phyloP scores from a whole-genome alignment of 2,888 invertebrate genomes.

The Nasonovia ribisnigri region DNA sequence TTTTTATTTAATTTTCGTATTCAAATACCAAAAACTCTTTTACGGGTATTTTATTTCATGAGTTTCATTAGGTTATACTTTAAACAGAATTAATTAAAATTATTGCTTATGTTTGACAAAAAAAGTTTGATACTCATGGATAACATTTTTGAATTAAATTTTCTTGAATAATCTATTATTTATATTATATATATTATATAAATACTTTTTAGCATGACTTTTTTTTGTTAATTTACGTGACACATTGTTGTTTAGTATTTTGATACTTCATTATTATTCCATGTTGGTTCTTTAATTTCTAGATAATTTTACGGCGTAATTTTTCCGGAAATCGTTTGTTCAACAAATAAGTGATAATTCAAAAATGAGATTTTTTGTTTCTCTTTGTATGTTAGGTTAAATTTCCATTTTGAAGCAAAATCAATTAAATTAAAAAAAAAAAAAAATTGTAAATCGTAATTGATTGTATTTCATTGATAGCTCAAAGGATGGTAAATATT shows the following conservation, averaged over 20 bases:
- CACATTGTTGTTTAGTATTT: not conserved
- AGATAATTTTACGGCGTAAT: not conserved
- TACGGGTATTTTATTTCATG: not conserved
- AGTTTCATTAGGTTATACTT: not conserved
- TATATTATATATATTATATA: not conserved
- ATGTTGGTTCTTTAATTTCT: not conserved
- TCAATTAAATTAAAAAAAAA: no score
- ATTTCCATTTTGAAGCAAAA: conserved; percentile 1
- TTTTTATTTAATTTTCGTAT: conserved; percentile 25
- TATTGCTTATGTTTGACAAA: not conserved
- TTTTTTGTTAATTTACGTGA: not conserved
- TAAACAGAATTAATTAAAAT: conserved; percentile 33
- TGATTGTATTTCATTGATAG: not conserved
- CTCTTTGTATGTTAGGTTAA: not conserved
- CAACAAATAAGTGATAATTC: not conserved
- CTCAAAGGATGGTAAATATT: not conserved
- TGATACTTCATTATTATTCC: not conserved
- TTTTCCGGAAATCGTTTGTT: not conserved
- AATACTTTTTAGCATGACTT: not conserved
- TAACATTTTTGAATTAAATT: not conserved
- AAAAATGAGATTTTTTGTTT: not conserved
- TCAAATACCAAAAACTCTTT: not conserved
- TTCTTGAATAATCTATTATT: not conserved
- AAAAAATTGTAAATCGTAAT: not conserved
- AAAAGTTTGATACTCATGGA: not conserved